Evolutionary conservation across 2,888 invertebrate genomes (phyloP).

Genomic region (Sylvicola cinctus): DNA sequence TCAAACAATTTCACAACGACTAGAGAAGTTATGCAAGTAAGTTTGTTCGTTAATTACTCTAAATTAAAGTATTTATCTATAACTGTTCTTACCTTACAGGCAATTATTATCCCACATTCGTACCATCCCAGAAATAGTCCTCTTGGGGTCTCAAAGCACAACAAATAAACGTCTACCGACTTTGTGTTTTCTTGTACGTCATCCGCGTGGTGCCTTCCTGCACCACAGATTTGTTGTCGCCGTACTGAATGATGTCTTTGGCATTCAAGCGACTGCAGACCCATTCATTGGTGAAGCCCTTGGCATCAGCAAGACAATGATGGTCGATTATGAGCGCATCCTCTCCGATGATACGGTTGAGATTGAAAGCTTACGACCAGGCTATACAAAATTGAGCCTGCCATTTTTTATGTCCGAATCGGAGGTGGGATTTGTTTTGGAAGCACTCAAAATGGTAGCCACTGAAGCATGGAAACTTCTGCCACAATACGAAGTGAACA

Average conservation of each 20-base stretch:
- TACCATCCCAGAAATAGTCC: conserved; percentile 56
- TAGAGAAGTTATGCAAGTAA: conserved; percentile 55
- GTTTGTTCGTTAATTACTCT: conserved; percentile 11
- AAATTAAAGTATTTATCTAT: not conserved
- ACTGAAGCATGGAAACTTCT: conserved; percentile 76
- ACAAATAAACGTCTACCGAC: conserved; percentile 53
- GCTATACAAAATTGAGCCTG: conserved; percentile 66
- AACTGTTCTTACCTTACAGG: conserved; percentile 22
- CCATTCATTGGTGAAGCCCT: conserved; percentile 68
- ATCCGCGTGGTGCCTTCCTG: conserved; percentile 59
- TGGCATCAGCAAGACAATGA: conserved; percentile 58
- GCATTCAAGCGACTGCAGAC: conserved; percentile 67
- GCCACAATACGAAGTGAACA: conserved; percentile 71
- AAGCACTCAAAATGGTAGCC: conserved; percentile 71
- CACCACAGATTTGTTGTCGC: conserved; percentile 66
- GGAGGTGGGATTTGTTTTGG: conserved; percentile 61
- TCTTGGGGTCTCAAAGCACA: conserved; percentile 49
- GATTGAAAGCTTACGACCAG: conserved; percentile 59
- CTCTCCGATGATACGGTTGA: conserved; percentile 28
- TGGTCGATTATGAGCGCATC: conserved; percentile 50
- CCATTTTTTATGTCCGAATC: conserved; percentile 67
- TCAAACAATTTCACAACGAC: conserved; percentile 45
- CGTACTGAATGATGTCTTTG: conserved; percentile 76
- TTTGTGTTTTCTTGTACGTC: conserved; percentile 69
- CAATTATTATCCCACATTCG: conserved; percentile 60